These are phyloP conservation scores for Ellobius talpinus DNA, from an alignment of 2,113 vertebrate species.

Conservation along the genomic window DNA sequence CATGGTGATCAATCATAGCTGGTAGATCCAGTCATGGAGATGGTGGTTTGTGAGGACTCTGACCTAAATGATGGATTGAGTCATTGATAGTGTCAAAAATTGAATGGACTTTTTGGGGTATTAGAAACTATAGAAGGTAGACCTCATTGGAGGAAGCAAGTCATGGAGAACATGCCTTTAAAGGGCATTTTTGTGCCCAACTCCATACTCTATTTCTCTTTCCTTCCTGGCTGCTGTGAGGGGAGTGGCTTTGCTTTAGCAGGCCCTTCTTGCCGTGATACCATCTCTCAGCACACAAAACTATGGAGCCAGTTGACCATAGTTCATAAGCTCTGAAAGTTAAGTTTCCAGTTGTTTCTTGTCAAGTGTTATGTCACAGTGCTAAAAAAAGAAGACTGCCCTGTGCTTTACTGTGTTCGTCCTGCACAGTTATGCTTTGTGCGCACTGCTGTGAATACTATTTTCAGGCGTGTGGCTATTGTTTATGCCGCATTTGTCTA, in stretches of 20 bases:
- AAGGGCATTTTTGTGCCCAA: background rate
- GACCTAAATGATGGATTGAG: background rate
- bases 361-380: background rate
- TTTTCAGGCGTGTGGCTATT: no score
- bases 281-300: background rate
- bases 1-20: background rate
- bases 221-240: background rate
- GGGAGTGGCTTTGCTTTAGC: background rate
- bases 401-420: background rate
- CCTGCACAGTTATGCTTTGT: constrained; percentile 16
- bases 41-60: background rate
- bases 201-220: background rate
- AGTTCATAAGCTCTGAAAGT: background rate
- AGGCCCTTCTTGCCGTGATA: background rate
- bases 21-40: background rate
- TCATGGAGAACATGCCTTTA: background rate
- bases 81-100: background rate
- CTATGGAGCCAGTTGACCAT: background rate
- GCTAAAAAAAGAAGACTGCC: background rate
- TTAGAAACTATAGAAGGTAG: background rate
- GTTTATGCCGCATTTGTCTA: no score
- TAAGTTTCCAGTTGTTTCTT: background rate
- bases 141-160: background rate
- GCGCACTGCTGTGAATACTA: no score
- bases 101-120: background rate